Percentiles rank a stretch among this genome's conserved stretches.
Evolutionary conservation across 2,797 vertebrate genomes (phyloP).

Genomic region (Esox masquinongy): DNA sequence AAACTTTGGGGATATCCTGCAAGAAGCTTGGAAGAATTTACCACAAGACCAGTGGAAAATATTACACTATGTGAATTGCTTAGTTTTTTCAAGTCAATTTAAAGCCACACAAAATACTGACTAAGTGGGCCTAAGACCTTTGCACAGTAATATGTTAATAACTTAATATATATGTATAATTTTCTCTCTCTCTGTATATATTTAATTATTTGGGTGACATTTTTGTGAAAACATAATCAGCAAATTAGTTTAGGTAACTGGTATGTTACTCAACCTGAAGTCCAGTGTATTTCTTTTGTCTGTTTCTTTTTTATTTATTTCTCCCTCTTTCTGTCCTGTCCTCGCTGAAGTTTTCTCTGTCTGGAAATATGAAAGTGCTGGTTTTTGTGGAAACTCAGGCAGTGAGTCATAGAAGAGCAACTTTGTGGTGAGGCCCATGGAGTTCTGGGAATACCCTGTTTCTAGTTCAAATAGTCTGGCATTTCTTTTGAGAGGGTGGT

Average conservation of each 20-base stretch:
- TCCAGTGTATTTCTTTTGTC: not conserved
- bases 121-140: too few species aligned
- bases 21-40: too few species aligned
- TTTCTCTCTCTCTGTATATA: too few species aligned
- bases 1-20: too few species aligned
- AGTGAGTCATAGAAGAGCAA: not conserved
- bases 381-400: constrained; percentile 1
- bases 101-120: too few species aligned
- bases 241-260: not conserved
- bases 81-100: too few species aligned
- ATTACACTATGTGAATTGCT: too few species aligned
- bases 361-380: not conserved
- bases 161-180: too few species aligned
- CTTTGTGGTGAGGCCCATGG: not conserved
- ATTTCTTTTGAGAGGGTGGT: not conserved
- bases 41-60: too few species aligned
- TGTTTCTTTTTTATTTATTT: not conserved
- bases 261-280: not conserved
- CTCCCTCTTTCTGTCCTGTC: not conserved
- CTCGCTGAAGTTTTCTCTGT: not conserved
- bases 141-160: too few species aligned
- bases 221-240: not conserved
- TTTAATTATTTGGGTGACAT: too few species aligned
- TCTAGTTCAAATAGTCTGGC: not conserved
- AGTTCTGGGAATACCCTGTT: too few species aligned